Evolutionary conservation across 1,140 invertebrate genomes (phyloP).

Genomic region (Chionoecetes opilio): DNA sequence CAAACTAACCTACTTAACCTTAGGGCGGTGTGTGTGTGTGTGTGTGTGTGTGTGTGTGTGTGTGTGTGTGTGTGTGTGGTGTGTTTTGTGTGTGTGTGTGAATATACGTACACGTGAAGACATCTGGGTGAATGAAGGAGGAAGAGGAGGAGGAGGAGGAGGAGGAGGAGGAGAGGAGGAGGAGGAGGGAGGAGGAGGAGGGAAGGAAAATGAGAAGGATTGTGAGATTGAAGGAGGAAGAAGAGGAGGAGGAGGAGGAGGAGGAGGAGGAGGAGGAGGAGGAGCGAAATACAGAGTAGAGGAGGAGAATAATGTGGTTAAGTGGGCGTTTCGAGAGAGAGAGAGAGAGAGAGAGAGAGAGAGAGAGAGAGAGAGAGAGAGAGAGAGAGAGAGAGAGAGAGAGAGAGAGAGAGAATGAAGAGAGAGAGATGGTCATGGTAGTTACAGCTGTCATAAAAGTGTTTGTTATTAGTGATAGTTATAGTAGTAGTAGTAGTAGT

Average conservation of each 20-base stretch:
- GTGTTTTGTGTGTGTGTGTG: too few relatives aligned
- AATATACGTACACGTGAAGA: too few relatives aligned
- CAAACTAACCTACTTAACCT: too few relatives aligned
- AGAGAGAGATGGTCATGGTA: neutral
- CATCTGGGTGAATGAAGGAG: too few relatives aligned
- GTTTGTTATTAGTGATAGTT: neutral
- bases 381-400: neutral
- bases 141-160: neutral
- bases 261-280: neutral
- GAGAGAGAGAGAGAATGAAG: too few relatives aligned
- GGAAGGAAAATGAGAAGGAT: too few relatives aligned
- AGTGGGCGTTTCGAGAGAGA: neutral
- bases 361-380: conserved; percentile 22
- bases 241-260: neutral
- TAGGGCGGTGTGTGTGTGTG: too few relatives aligned
- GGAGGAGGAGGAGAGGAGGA: neutral
- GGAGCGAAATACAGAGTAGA: neutral
- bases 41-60: too few relatives aligned
- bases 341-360: neutral
- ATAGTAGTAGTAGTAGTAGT: neutral
- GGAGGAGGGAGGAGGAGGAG: neutral
- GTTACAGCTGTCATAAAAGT: neutral
- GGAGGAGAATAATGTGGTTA: neutral
- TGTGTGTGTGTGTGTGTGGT: too few relatives aligned
- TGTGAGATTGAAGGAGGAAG: too few relatives aligned